phyloP scores from a whole-genome alignment of 2,113 vertebrate species.

The Paralichthys olivaceus region DNA sequence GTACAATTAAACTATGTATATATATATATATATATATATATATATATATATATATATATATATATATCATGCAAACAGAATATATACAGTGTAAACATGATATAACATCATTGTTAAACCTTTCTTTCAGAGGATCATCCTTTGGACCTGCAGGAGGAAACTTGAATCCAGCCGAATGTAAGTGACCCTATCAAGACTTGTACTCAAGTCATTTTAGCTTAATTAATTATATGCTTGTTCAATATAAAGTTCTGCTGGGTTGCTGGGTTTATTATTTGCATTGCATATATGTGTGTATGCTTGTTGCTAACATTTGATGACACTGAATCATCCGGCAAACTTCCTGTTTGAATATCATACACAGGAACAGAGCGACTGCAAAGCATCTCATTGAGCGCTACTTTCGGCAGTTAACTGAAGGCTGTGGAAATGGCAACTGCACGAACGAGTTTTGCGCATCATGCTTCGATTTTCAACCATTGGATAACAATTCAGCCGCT shows the following conservation, averaged over 20 bases:
- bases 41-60: too few relatives aligned
- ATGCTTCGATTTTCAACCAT: slow-evolving; percentile 90
- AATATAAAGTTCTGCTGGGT: not conserved
- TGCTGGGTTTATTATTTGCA: not conserved
- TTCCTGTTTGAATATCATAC: slow-evolving; percentile 86
- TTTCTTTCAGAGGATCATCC: slow-evolving; percentile 83
- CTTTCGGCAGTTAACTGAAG: slow-evolving; percentile 99
- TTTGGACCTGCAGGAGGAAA: slow-evolving; percentile 85
- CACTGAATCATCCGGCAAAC: slow-evolving; percentile 51
- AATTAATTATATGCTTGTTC: slow-evolving; percentile 20
- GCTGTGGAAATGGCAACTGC: slow-evolving; percentile 99
- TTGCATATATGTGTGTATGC: not conserved
- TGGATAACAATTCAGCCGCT: slow-evolving; percentile 98
- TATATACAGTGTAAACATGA: too few relatives aligned
- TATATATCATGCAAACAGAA: too few relatives aligned
- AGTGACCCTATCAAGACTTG: slow-evolving; percentile 72
- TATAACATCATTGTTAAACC: too few relatives aligned
- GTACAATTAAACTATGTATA: too few relatives aligned
- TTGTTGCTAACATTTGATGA: not conserved
- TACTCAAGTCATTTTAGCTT: not conserved
- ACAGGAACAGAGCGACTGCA: slow-evolving; percentile 99
- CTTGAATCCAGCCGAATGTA: slow-evolving; percentile 98
- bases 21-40: too few relatives aligned
- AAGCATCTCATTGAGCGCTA: slow-evolving; percentile 99
- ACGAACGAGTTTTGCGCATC: slow-evolving; percentile 99